These are phyloP conservation scores for Pectinophora gossypiella DNA, from an alignment of 1,140 invertebrate species.

Conservation along the genomic window DNA sequence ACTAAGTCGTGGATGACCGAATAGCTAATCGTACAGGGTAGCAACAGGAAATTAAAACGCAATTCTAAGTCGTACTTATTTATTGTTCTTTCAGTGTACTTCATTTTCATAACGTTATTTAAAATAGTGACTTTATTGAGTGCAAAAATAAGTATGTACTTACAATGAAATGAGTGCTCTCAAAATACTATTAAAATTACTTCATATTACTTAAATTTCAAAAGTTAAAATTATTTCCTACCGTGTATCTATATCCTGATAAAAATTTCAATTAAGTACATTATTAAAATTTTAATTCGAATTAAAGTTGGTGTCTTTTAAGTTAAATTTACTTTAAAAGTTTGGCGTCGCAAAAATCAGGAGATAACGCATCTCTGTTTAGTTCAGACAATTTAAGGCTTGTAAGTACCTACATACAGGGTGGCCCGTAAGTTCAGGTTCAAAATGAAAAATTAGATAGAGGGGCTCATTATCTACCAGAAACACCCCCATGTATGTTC, in stretches of 20 bases:
- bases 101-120: conserved; percentile 61
- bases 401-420: too few species aligned
- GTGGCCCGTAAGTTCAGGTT: too few species aligned
- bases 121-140: conserved; percentile 69
- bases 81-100: conserved; percentile 60
- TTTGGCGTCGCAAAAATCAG: too few species aligned
- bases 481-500: too few species aligned
- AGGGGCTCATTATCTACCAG: too few species aligned
- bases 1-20: too few species aligned
- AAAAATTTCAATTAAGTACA: neutral
- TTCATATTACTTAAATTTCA: neutral
- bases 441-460: too few species aligned
- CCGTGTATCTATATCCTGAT: neutral
- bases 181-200: conserved; percentile 49
- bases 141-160: conserved; percentile 70
- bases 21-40: neutral
- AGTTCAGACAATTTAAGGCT: too few species aligned
- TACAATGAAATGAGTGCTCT: conserved; percentile 63
- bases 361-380: too few species aligned
- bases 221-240: neutral
- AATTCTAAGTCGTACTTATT: conserved; percentile 42
- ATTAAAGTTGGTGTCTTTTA: too few species aligned
- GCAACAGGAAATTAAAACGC: conserved; percentile 23
- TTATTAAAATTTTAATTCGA: too few species aligned
- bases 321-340: too few species aligned